Conservation (phyloP, 2,113 vertebrate genomes). For the Ptychochromis oligacanthus region DNA sequence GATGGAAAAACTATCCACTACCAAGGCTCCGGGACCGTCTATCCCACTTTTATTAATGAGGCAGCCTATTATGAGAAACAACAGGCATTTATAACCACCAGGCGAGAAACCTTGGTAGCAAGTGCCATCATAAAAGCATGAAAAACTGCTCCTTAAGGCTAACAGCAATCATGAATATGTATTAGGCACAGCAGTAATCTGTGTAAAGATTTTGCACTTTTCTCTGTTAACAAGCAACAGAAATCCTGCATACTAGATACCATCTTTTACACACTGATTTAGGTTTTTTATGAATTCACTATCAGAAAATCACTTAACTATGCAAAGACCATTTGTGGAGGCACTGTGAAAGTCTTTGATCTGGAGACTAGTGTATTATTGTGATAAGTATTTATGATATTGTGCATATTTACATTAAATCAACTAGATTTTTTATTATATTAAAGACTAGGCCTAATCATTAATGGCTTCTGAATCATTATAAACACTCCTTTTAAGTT, state of each 20-base stretch:
- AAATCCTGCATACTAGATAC: conserved; percentile 41
- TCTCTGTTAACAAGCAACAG: conserved; percentile 40
- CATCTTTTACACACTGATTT: conserved; percentile 53
- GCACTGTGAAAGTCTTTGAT: conserved; percentile 58
- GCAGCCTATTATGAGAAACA: conserved; percentile 98
- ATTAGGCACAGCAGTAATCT: conserved; percentile 23
- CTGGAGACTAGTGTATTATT: conserved; percentile 43
- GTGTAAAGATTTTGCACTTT: conserved; percentile 65
- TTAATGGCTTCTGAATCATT: conserved; percentile 45
- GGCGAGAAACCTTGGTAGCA: conserved; percentile 82
- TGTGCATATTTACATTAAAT: conserved; percentile 57
- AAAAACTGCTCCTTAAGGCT: conserved; percentile 15
- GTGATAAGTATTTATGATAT: conserved; percentile 66
- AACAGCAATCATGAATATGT: neutral
- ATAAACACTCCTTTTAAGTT: conserved; percentile 30
- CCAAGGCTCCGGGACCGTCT: conserved; percentile 84
- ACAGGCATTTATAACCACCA: conserved; percentile 91
- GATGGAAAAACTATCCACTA: conserved; percentile 86
- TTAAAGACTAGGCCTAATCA: conserved; percentile 43
- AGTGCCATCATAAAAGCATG: conserved; percentile 78
- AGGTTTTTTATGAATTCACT: conserved; percentile 46
- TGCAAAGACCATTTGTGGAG: conserved; percentile 66
- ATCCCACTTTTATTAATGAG: conserved; percentile 95
- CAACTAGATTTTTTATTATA: conserved; percentile 38
- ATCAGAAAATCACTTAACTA: conserved; percentile 68